Conservation (phyloP, 2,797 vertebrate genomes). For the Triplophysa yarkandensis region DNA sequence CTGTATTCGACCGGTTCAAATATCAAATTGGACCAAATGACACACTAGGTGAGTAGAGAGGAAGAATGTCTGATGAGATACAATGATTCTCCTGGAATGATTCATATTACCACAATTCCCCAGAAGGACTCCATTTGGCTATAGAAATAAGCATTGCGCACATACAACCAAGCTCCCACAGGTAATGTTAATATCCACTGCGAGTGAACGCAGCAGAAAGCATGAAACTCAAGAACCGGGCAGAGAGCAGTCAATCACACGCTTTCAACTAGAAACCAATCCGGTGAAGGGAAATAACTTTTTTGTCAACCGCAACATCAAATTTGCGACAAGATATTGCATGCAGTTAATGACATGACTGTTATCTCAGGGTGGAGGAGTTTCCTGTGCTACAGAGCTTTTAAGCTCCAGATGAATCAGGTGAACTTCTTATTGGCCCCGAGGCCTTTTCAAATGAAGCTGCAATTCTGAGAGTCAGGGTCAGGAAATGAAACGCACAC, state of each 20-base stretch:
- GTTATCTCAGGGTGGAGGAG: conserved; percentile 38
- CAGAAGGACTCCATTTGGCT: conserved; percentile 32
- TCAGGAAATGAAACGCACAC: conserved; percentile 78
- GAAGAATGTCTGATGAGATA: conserved; percentile 33
- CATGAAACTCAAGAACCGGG: conserved; percentile 51
- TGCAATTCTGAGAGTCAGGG: conserved; percentile 64
- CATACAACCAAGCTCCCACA: background rate
- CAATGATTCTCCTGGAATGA: background rate
- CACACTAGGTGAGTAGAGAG: conserved; percentile 26
- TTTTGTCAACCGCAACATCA: conserved; percentile 50
- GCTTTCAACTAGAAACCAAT: conserved; percentile 45
- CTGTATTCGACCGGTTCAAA: conserved; percentile 15
- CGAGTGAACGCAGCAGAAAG: conserved; percentile 40
- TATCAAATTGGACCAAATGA: conserved; percentile 34
- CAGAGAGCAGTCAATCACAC: conserved; percentile 65
- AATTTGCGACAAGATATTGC: conserved; percentile 43
- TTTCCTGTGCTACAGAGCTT: conserved; percentile 51
- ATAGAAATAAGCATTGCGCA: background rate
- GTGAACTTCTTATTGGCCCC: conserved; percentile 54
- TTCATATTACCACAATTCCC: conserved; percentile 25
- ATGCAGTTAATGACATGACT: conserved; percentile 24
- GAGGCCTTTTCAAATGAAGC: conserved; percentile 60
- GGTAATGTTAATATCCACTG: background rate
- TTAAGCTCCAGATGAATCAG: conserved; percentile 45
- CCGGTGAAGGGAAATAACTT: conserved; percentile 55